Evolutionary conservation across 92 coral and sea anemone species (phyloP).

Genomic region (Actinernus sp.): DNA sequence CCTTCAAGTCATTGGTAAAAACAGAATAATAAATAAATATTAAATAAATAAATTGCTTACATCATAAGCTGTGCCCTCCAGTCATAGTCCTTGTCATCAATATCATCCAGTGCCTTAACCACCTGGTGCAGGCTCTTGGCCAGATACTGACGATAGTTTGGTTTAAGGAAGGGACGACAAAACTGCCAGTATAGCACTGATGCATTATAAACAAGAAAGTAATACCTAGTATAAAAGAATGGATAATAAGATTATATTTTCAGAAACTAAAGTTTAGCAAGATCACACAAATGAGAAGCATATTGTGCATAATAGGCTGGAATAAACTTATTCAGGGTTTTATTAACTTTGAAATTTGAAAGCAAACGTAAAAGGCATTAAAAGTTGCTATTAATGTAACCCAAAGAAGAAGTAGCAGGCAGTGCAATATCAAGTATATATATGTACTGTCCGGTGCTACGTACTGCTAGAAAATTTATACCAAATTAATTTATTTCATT

Average conservation of each 20-base stretch:
- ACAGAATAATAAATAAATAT: constrained; percentile 75
- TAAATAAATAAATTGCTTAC: constrained; percentile 57
- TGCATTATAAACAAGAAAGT: constrained; percentile 98
- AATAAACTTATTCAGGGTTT: too few relatives aligned
- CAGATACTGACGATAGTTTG: constrained; percentile 86
- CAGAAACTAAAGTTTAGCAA: background rate
- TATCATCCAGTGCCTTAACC: constrained; percentile 97
- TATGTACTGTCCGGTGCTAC: too few relatives aligned
- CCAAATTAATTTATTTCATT: constrained; percentile 74
- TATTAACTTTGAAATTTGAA: too few relatives aligned
- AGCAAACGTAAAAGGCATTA: background rate
- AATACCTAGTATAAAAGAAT: constrained; percentile 77
- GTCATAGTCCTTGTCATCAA: constrained; percentile 96
- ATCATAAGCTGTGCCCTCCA: constrained; percentile 99
- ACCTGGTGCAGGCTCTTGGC: constrained; percentile 98
- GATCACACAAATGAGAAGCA: too few relatives aligned
- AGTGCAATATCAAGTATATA: too few relatives aligned
- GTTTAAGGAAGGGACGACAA: constrained; percentile 95
- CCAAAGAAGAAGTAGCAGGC: too few relatives aligned
- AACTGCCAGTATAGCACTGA: constrained; percentile 99
- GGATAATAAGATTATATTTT: too few relatives aligned
- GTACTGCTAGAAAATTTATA: too few relatives aligned
- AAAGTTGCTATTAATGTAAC: too few relatives aligned
- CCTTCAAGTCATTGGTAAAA: constrained; percentile 84
- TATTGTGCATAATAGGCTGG: too few relatives aligned